A percentile compares a stretch with the other conserved stretches of the same genome.
Conservation (phyloP, 1,140 invertebrate genomes). For the Dryas iulia region DNA sequence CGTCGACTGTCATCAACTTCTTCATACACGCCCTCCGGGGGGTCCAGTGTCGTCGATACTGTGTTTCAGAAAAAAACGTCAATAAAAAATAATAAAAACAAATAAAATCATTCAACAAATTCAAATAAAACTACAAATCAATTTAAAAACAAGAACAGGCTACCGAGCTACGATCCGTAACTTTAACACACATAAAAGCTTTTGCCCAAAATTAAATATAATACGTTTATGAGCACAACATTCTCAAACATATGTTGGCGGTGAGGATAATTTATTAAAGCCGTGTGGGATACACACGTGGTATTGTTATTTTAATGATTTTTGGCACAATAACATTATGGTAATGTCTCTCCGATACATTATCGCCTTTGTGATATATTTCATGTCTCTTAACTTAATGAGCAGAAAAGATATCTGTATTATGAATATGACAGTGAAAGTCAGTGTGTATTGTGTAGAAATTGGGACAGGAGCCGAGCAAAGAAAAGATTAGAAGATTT, state of each 20-base stretch:
- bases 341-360: not conserved
- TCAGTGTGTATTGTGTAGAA: no score
- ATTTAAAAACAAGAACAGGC: not conserved
- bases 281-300: not conserved
- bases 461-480: no score
- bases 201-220: not conserved
- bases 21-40: no score
- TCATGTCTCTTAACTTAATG: not conserved
- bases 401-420: not conserved
- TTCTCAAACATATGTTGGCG: not conserved
- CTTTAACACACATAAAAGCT: not conserved
- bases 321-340: not conserved
- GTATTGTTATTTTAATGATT: not conserved
- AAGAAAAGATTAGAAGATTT: no score
- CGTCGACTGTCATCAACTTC: no score
- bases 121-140: no score
- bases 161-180: not conserved
- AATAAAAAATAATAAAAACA: no score
- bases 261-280: not conserved
- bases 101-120: no score
- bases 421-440: no score
- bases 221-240: not conserved
- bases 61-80: no score
- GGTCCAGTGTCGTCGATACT: no score
- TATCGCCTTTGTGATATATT: not conserved